phyloP scores from a whole-genome alignment of 1,140 invertebrate species.

The Drosophila jambulina region DNA sequence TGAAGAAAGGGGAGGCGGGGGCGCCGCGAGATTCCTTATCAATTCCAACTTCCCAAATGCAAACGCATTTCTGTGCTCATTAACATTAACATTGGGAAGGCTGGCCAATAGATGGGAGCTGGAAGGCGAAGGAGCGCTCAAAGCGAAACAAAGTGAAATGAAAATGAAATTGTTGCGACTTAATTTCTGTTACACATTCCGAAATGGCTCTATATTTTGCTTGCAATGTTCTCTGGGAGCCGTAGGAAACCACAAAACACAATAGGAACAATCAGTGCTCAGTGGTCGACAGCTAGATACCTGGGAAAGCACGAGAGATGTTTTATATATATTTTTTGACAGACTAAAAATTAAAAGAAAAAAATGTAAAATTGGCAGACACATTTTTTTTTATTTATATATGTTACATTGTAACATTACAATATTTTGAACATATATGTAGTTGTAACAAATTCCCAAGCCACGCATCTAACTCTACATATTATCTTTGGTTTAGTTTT shows the following conservation, averaged over 20 bases:
- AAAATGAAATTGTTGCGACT: constrained; percentile 70
- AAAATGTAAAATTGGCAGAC: too few relatives aligned
- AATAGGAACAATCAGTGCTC: background rate
- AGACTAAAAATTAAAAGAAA: too few relatives aligned
- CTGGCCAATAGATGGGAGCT: constrained; percentile 1
- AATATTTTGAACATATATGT: too few relatives aligned
- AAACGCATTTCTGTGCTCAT: constrained; percentile 41
- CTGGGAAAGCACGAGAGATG: background rate
- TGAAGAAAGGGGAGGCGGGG: constrained; percentile 7
- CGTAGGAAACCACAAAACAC: constrained; percentile 24
- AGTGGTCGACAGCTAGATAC: constrained; percentile 8
- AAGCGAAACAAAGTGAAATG: constrained; percentile 50
- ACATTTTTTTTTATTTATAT: too few relatives aligned
- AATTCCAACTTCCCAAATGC: constrained; percentile 38
- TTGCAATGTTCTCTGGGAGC: constrained; percentile 8
- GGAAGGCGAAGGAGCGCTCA: constrained; percentile 9
- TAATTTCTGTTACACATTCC: constrained; percentile 58
- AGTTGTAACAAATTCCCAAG: too few relatives aligned
- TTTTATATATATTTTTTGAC: too few relatives aligned
- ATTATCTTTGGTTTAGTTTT: background rate
- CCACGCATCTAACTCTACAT: too few relatives aligned
- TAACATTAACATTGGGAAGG: constrained; percentile 43
- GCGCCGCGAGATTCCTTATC: constrained; percentile 34
- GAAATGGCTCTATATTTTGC: constrained; percentile 59
- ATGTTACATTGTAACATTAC: too few relatives aligned